A percentile compares a stretch with the other conserved stretches of the same genome.
phyloP scores from a whole-genome alignment of 1,140 invertebrate species.

The Heliconius nattereri region DNA sequence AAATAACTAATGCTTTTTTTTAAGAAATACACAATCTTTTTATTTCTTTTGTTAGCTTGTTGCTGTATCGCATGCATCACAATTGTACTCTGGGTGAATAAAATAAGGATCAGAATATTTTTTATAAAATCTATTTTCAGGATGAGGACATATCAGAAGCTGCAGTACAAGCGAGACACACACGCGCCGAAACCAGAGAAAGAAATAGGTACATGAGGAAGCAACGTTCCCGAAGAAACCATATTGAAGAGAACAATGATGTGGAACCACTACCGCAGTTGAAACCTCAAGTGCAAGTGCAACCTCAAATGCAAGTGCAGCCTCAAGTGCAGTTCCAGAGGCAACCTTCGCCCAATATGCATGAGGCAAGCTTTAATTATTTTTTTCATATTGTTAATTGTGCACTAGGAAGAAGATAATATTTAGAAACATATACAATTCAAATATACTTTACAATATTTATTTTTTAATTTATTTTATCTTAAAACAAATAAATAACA shows the following conservation, averaged over 20 bases:
- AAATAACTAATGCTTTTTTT: no score
- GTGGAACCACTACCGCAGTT: conserved; percentile 6
- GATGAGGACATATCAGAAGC: conserved; percentile 91
- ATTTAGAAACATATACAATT: no score
- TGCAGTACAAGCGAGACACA: conserved; percentile 85
- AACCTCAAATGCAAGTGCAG: conserved; percentile 3
- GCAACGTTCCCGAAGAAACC: conserved; percentile 84
- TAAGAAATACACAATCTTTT: no score
- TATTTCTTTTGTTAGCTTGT: no score
- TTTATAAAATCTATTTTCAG: conserved; percentile 62
- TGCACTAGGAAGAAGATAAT: no score
- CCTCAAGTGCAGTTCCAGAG: conserved; percentile 8
- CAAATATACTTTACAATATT: no score
- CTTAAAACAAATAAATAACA: no score
- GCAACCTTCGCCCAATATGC: conserved; percentile 18
- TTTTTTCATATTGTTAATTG: background rate
- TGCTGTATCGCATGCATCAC: no score
- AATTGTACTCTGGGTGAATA: no score
- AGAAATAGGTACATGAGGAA: conserved; percentile 89
- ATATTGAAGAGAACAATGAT: conserved; percentile 81
- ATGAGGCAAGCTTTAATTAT: conserved; percentile 38
- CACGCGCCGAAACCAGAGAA: conserved; percentile 89
- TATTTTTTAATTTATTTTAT: no score
- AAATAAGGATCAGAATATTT: no score
- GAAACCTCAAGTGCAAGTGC: conserved; percentile 53